Percentiles rank a stretch among this genome's conserved stretches.
Evolutionary conservation across 2,113 vertebrate species (phyloP).

Genomic region (Rissa tridactyla): DNA sequence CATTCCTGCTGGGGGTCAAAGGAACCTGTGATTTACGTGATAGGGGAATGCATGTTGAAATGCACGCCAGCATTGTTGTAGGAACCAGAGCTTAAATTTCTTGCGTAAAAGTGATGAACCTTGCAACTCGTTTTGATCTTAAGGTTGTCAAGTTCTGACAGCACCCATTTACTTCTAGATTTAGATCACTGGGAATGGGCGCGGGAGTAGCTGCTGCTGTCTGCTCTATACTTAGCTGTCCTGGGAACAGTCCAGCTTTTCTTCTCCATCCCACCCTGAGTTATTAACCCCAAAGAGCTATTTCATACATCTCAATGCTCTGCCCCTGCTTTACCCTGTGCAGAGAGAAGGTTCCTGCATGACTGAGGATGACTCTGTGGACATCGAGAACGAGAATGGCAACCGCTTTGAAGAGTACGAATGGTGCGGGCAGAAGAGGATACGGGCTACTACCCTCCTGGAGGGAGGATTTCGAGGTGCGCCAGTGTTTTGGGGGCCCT

Average conservation of each 20-base stretch:
- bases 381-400: conserved; percentile 93
- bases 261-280: background rate
- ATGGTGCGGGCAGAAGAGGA: conserved; percentile 98
- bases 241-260: background rate
- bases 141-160: background rate
- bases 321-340: conserved; percentile 58
- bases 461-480: conserved; percentile 98
- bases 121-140: background rate
- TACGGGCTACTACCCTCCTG: conserved; percentile 93
- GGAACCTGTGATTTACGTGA: background rate
- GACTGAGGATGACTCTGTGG: conserved; percentile 92
- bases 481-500: background rate
- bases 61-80: background rate
- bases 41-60: background rate
- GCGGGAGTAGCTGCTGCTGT: background rate
- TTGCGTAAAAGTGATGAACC: background rate
- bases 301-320: background rate
- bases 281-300: background rate
- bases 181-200: background rate
- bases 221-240: background rate
- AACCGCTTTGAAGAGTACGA: conserved; percentile 98
- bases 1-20: background rate
- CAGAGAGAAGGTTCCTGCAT: conserved; percentile 93
- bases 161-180: background rate
- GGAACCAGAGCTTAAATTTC: background rate